phyloP scores from a whole-genome alignment of 23 tunicate genomes.

The Styela plicata region DNA sequence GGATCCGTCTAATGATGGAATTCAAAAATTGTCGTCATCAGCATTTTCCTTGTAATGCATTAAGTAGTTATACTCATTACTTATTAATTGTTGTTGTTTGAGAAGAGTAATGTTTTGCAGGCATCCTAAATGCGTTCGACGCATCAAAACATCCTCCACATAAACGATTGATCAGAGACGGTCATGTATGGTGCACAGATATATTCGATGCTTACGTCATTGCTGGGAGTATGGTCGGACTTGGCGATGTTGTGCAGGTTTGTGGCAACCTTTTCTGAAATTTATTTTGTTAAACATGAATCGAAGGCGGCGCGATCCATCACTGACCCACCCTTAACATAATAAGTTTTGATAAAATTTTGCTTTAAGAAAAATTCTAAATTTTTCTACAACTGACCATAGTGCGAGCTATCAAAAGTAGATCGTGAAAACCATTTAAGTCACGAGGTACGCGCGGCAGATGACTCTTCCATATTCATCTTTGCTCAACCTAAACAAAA shows the following conservation, averaged over 20 bases:
- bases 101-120: constrained; percentile 20
- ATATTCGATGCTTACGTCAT: constrained; percentile 90
- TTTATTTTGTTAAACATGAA: not conserved
- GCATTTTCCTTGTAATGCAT: no score
- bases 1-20: no score
- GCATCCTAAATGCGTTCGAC: constrained; percentile 62
- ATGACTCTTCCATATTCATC: no score
- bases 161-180: constrained; percentile 53
- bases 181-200: constrained; percentile 87
- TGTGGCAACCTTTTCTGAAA: not conserved
- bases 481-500: no score
- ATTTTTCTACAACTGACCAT: not conserved
- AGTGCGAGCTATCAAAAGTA: not conserved
- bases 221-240: constrained; percentile 76
- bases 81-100: no score
- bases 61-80: no score
- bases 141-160: constrained; percentile 44
- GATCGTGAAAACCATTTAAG: no score
- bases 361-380: not conserved
- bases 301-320: no score
- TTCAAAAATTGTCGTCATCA: no score
- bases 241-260: constrained; percentile 82
- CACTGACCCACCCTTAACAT: no score
- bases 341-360: no score
- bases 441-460: no score